A percentile compares a stretch with the other conserved stretches of the same genome.
Conservation (phyloP, 2,888 invertebrate species). For the Boloria euphrosyne region DNA sequence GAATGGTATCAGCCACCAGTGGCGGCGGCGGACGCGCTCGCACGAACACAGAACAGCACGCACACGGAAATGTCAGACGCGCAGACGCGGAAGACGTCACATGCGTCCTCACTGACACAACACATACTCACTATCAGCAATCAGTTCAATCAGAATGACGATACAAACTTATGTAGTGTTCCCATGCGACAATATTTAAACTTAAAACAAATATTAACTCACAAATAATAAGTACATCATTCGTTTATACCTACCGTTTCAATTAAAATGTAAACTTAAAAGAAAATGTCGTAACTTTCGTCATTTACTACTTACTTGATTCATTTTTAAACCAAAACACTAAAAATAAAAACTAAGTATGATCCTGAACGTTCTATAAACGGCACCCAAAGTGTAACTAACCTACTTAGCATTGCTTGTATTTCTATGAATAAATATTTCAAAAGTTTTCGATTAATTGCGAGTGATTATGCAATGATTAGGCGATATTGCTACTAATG, state of each 20-base stretch:
- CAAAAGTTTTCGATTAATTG: constrained; percentile 35
- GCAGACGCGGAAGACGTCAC: neutral
- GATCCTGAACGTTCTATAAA: neutral
- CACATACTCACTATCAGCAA: neutral
- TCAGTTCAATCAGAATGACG: neutral
- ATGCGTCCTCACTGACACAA: neutral
- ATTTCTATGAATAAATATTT: constrained; percentile 32
- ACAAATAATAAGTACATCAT: no score
- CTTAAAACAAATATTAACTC: no score
- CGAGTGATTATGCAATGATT: constrained; percentile 30
- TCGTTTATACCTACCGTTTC: no score
- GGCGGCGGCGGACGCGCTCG: no score
- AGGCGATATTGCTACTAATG: constrained; percentile 28
- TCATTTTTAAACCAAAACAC: no score
- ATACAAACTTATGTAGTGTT: constrained; percentile 7
- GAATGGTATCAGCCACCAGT: no score
- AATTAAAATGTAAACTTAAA: no score
- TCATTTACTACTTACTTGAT: no score
- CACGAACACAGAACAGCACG: no score
- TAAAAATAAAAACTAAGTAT: no score
- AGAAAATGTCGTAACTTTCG: no score
- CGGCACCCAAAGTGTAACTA: constrained; percentile 21
- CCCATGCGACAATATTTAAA: constrained; percentile 4
- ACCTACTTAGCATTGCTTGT: constrained; percentile 32
- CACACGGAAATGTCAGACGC: no score